These are phyloP conservation scores for Plectropomus leopardus DNA, from an alignment of 2,113 vertebrate genomes.

Conservation along the genomic window DNA sequence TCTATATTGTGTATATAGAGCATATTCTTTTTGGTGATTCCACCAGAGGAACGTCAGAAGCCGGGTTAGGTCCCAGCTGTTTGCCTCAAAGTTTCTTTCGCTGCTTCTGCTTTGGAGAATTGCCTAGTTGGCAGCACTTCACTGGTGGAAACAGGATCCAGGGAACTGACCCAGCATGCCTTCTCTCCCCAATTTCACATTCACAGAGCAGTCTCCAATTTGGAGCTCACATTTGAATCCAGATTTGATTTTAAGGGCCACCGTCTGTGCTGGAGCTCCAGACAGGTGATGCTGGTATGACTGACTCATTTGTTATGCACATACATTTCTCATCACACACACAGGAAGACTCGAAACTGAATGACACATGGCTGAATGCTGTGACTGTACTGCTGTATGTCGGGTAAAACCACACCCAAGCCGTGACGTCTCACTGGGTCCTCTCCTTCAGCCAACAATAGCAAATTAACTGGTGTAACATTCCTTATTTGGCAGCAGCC, in stretches of 20 bases:
- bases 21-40: conserved; percentile 17
- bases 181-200: conserved; percentile 34
- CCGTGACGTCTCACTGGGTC: too few relatives aligned
- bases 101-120: conserved; percentile 23
- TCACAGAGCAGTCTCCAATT: conserved; percentile 34
- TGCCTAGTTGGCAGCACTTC: conserved; percentile 66
- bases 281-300: neutral
- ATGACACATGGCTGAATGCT: neutral
- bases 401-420: too few relatives aligned
- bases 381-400: neutral
- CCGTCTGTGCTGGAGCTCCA: conserved; percentile 10
- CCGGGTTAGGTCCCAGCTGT: conserved; percentile 44
- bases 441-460: too few relatives aligned
- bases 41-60: conserved; percentile 27
- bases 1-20: conserved; percentile 26
- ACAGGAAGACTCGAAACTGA: neutral
- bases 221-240: conserved; percentile 33
- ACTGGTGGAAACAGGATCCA: conserved; percentile 38
- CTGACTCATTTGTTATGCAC: conserved; percentile 10
- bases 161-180: conserved; percentile 61
- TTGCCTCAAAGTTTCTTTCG: conserved; percentile 40
- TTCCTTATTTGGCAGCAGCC: too few relatives aligned
- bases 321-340: conserved; percentile 1
- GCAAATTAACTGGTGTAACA: too few relatives aligned
- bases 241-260: conserved; percentile 33